These are phyloP conservation scores for Coenobita brevimanus DNA, from an alignment of 1,140 invertebrate genomes.

Conservation along the genomic window DNA sequence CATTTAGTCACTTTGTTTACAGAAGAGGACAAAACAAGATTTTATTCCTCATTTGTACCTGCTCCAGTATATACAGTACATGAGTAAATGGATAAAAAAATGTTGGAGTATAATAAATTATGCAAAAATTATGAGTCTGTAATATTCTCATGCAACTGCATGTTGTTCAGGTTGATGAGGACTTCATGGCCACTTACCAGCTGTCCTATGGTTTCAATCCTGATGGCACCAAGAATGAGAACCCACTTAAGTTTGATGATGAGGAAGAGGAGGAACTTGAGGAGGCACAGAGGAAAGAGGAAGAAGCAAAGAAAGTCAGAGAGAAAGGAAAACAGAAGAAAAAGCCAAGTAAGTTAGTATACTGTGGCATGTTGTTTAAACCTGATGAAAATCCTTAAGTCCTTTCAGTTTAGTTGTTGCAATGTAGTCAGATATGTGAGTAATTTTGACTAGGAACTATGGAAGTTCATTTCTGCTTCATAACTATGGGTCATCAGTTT, in stretches of 20 bases:
- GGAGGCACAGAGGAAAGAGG: background rate
- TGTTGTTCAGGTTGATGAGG: constrained; percentile 85
- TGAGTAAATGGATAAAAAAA: too few relatives aligned
- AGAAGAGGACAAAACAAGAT: too few relatives aligned
- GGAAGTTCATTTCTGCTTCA: too few relatives aligned
- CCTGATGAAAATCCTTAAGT: too few relatives aligned
- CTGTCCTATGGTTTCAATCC: constrained; percentile 92
- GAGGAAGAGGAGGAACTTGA: constrained; percentile 71
- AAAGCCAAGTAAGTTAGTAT: constrained; percentile 61
- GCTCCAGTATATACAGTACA: too few relatives aligned
- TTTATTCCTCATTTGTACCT: too few relatives aligned
- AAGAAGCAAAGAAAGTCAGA: constrained; percentile 47
- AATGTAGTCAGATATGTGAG: background rate
- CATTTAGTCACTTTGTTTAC: too few relatives aligned
- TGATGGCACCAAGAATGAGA: constrained; percentile 73
- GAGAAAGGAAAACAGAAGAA: constrained; percentile 42
- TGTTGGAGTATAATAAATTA: too few relatives aligned
- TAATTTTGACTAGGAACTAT: too few relatives aligned
- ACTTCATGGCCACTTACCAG: constrained; percentile 96
- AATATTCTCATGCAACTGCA: background rate
- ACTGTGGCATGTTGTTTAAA: background rate
- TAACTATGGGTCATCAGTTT: too few relatives aligned
- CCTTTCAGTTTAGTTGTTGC: too few relatives aligned
- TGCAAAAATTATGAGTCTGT: background rate
- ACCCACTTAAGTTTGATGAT: constrained; percentile 72